Conservation (phyloP, 2,888 invertebrate genomes). For the Tridacna gigas region DNA sequence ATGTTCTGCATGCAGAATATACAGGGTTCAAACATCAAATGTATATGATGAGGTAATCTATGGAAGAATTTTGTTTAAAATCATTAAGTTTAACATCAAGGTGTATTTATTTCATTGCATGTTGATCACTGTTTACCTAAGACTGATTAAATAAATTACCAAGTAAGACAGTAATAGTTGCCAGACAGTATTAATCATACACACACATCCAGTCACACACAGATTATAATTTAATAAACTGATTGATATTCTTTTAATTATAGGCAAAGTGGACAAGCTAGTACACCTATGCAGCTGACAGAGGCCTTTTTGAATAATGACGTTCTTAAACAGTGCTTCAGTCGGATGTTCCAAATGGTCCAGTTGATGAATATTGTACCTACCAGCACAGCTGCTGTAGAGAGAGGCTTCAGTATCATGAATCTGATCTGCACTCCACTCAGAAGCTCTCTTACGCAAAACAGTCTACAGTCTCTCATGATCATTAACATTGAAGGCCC, state of each 20-base stretch:
- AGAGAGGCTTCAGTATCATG: neutral
- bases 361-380: neutral
- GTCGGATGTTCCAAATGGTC: neutral
- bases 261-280: neutral
- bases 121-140: too few species aligned
- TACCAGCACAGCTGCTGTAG: neutral
- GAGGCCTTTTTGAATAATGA: neutral
- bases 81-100: too few species aligned
- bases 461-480: neutral
- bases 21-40: slow-evolving; percentile 45
- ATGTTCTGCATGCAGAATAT: slow-evolving; percentile 28
- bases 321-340: neutral
- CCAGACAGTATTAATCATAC: too few species aligned
- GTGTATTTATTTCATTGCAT: too few species aligned
- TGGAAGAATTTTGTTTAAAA: too few species aligned
- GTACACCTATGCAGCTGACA: neutral
- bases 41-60: slow-evolving; percentile 35
- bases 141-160: neutral
- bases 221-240: too few species aligned
- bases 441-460: neutral
- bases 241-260: too few species aligned
- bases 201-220: too few species aligned
- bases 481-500: neutral
- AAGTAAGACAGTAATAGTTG: too few species aligned
- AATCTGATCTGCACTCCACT: neutral